phyloP scores from a whole-genome alignment of 2,888 invertebrate genomes.

The Ecliptopera silaceata region DNA sequence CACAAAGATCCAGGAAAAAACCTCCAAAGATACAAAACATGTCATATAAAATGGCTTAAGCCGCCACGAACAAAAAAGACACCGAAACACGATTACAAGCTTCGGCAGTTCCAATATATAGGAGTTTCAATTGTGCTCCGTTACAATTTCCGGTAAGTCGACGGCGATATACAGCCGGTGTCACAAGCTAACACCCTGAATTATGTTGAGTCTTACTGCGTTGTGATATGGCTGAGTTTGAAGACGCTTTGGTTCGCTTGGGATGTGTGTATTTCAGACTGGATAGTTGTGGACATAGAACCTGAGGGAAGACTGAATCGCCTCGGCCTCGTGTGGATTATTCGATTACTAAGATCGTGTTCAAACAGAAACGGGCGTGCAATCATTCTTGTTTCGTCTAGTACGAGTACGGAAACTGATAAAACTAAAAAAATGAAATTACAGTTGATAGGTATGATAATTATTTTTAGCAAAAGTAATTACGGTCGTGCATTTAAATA shows the following conservation, averaged over 20 bases:
- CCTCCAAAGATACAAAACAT: slow-evolving; percentile 13
- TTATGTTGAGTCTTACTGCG: slow-evolving; percentile 14
- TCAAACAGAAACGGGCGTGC: slow-evolving; percentile 17
- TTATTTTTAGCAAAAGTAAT: too few species aligned
- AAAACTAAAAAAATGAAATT: not conserved
- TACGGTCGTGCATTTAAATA: too few species aligned
- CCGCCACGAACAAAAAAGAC: slow-evolving; percentile 25
- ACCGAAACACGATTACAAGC: slow-evolving; percentile 31
- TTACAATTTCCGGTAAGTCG: slow-evolving; percentile 31
- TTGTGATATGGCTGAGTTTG: slow-evolving; percentile 20
- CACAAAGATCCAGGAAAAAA: slow-evolving; percentile 1
- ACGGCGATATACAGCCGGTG: slow-evolving; percentile 20
- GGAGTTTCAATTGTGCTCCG: slow-evolving; percentile 32
- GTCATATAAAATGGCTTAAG: slow-evolving; percentile 23
- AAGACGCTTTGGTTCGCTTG: not conserved
- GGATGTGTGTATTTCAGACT: slow-evolving; percentile 9
- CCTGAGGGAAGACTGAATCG: slow-evolving; percentile 15
- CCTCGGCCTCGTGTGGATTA: slow-evolving; percentile 23
- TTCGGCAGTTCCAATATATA: slow-evolving; percentile 26
- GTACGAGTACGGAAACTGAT: slow-evolving; percentile 11
- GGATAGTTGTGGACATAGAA: slow-evolving; percentile 13
- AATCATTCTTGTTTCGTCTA: slow-evolving; percentile 14
- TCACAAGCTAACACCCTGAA: slow-evolving; percentile 13
- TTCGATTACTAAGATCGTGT: slow-evolving; percentile 30
- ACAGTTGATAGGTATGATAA: not conserved